Evolutionary conservation across 2,888 invertebrate species (phyloP), one percentile per base, ranked within the genome.

Genomic region (Troides helena): DNA sequence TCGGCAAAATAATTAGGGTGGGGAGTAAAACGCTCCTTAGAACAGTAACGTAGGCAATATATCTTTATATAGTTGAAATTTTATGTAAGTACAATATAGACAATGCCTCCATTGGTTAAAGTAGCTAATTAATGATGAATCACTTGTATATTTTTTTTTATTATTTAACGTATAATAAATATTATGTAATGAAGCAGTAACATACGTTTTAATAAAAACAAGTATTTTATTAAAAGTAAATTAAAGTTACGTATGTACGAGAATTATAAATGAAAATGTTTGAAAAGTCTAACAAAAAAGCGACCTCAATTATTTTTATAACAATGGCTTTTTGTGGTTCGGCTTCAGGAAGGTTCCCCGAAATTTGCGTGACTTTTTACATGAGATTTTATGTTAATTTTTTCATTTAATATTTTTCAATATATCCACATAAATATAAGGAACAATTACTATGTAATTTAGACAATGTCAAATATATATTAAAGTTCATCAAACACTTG

Each of bases 221-320:
- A 58, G 21, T 23, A 23, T 58, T 18, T 59, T 60, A 66, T 66
- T 66, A 62, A 57, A 62, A 46, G 57, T 63, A 68, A 46, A 61
- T 61, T 53, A 65, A 36, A 17, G 36, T 62, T 57, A 62, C 68
- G 62, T 71, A 67, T 65, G 68, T 71, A 71, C 74, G 76, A 77
- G 77, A 76, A 74, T 81, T 80, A n/a, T 23, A 81, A 83, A 84
- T 81, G 75, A 58, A 66, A 66, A 70, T 70, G 76, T 74, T 76
- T 74, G 75, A 77, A 80, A 81, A 82, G 81, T 82, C 81, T 81
- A 83, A 84, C 81, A 80, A 81, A 82, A 84, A 77, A 78, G 80
- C 80, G 82, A 85, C 85, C 86, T 81, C 87, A 88, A 89, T 90
- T 88, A 89, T 87, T 88, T 89, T 88, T 88, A 85, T 81, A 86